A percentile compares a stretch with the other conserved stretches of the same genome.
Conservation (phyloP, 1,140 invertebrate species). For the Pseudomyrmex flavicornis region DNA sequence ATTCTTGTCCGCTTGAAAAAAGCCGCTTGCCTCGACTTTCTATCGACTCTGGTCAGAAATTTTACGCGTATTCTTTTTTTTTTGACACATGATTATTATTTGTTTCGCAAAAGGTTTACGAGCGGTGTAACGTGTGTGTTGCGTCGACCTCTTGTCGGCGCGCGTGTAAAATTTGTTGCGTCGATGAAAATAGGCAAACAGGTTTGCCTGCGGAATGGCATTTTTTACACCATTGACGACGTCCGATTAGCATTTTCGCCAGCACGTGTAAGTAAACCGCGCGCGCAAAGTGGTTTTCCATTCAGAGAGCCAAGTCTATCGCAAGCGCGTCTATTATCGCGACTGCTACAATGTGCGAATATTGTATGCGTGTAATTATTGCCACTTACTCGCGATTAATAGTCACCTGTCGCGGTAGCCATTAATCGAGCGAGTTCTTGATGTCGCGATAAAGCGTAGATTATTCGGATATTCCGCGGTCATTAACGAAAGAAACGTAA, state of each 20-base stretch:
- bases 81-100: slow-evolving; percentile 14
- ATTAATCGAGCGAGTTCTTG: not conserved
- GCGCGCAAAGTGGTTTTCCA: slow-evolving; percentile 40
- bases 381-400: slow-evolving; percentile 49
- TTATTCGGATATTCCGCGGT: slow-evolving; percentile 1
- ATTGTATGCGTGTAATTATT: slow-evolving; percentile 49
- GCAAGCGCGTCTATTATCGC: slow-evolving; percentile 11
- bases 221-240: slow-evolving; percentile 45
- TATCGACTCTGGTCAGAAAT: slow-evolving; percentile 3
- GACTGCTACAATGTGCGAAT: slow-evolving; percentile 38
- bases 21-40: not conserved
- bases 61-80: not conserved
- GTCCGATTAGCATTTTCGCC: slow-evolving; percentile 49
- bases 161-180: slow-evolving; percentile 22
- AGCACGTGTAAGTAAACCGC: slow-evolving; percentile 37
- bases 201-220: slow-evolving; percentile 33
- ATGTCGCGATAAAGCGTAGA: slow-evolving; percentile 17
- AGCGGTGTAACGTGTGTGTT: slow-evolving; percentile 2
- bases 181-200: slow-evolving; percentile 52
- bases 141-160: not conserved
- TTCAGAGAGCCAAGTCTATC: slow-evolving; percentile 19
- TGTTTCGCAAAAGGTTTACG: slow-evolving; percentile 35
- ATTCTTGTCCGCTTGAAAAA: not conserved
- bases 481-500: not conserved
- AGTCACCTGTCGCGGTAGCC: not conserved